Evolutionary conservation across 2,113 vertebrate genomes (phyloP).

Genomic region (Antigone vipio): DNA sequence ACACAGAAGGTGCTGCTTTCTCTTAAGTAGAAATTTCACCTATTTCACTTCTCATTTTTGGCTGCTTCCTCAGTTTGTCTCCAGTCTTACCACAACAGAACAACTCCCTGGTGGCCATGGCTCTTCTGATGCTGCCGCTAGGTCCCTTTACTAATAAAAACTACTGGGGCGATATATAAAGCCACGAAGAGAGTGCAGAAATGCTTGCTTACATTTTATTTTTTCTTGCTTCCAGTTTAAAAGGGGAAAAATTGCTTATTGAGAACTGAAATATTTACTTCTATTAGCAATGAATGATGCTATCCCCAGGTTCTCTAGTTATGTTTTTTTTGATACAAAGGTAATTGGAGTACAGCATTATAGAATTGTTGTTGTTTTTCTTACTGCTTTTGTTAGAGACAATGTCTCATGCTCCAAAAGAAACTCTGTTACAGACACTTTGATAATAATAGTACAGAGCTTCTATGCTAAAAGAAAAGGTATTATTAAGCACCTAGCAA

Average conservation of each 20-base stretch:
- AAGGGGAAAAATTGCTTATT: background rate
- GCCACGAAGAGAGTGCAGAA: background rate
- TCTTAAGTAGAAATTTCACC: background rate
- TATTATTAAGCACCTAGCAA: constrained; percentile 12
- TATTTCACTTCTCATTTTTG: background rate
- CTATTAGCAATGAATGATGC: background rate
- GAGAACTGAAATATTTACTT: background rate
- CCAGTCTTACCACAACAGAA: background rate
- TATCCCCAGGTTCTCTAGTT: background rate
- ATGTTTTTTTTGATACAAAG: background rate
- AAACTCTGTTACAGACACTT: constrained; percentile 12
- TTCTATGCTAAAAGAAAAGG: constrained; percentile 13
- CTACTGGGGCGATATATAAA: background rate
- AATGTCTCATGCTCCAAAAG: background rate
- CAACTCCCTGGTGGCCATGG: background rate
- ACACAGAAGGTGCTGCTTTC: background rate
- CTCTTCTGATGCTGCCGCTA: background rate
- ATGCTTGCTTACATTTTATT: background rate
- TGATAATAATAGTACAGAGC: constrained; percentile 13
- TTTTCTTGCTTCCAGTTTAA: background rate
- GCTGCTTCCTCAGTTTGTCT: background rate
- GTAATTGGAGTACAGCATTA: background rate
- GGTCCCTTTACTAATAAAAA: background rate
- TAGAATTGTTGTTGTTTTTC: constrained; percentile 7
- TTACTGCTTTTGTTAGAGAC: constrained; percentile 3